Percentiles rank a stretch among this genome's conserved stretches.
Evolutionary conservation across 2,113 vertebrate species (phyloP).

Genomic region (Pithys albifrons): DNA sequence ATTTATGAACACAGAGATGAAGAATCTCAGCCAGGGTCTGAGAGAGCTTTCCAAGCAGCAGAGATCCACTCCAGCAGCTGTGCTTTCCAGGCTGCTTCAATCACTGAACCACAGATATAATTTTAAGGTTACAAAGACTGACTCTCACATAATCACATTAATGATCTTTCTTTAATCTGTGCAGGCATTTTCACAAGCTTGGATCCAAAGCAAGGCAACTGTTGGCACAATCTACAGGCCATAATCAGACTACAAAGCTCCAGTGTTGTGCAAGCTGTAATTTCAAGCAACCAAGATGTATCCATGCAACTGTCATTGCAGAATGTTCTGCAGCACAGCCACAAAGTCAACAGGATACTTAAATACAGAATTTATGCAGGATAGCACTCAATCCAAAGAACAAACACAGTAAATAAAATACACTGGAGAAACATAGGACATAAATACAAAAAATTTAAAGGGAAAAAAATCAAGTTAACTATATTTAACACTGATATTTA

Average conservation of each 20-base stretch:
- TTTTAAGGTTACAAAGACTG: neutral
- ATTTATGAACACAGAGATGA: neutral
- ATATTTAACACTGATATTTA: neutral
- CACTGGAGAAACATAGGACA: neutral
- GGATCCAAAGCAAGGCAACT: neutral
- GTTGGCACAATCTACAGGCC: neutral
- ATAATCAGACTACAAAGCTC: neutral
- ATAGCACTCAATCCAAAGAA: neutral
- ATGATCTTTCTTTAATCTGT: neutral
- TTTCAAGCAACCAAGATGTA: neutral
- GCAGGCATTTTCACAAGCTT: neutral
- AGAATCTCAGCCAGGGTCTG: neutral
- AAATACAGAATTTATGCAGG: neutral
- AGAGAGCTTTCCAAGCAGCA: neutral
- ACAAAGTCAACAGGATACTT: fast-evolving
- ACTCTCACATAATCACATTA: neutral
- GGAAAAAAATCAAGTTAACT: neutral
- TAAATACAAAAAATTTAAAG: neutral
- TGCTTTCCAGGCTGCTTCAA: neutral
- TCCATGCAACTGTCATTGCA: neutral
- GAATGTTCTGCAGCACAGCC: neutral
- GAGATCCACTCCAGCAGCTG: neutral
- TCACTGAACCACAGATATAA: neutral
- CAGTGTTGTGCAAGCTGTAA: neutral
- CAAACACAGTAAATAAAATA: neutral